Conservation (phyloP, 2,888 invertebrate genomes). For the Carpatolechia fugitivella region DNA sequence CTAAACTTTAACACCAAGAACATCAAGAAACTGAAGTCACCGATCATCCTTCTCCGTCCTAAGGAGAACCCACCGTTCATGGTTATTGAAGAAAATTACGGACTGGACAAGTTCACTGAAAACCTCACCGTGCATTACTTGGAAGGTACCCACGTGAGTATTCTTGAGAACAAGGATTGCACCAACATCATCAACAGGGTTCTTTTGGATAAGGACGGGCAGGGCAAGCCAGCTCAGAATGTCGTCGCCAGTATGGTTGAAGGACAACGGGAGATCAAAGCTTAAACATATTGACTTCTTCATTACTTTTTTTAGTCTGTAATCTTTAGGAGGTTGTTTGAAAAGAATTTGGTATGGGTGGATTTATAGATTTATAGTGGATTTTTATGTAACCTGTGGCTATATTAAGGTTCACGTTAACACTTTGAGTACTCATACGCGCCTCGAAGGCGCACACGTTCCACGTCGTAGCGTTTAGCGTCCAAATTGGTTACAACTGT, state of each 20-base stretch:
- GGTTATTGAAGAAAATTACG: constrained; percentile 82
- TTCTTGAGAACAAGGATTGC: constrained; percentile 82
- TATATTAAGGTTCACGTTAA: not conserved
- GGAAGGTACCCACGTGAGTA: constrained; percentile 86
- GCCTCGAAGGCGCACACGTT: too few relatives aligned
- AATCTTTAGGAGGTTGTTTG: not conserved
- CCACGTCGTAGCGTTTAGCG: too few relatives aligned
- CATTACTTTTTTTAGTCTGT: not conserved
- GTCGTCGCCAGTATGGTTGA: constrained; percentile 61
- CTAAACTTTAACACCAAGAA: constrained; percentile 63
- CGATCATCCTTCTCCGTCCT: constrained; percentile 82
- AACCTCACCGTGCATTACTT: constrained; percentile 80
- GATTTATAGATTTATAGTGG: not conserved
- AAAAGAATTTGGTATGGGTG: not conserved
- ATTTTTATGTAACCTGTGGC: not conserved
- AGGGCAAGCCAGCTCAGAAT: constrained; percentile 48
- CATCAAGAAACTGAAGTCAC: constrained; percentile 74
- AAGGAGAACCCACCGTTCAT: constrained; percentile 74
- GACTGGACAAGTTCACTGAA: constrained; percentile 79
- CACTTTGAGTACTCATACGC: too few relatives aligned
- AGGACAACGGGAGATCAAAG: constrained; percentile 47
- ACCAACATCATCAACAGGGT: constrained; percentile 81
- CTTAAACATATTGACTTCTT: constrained; percentile 17
- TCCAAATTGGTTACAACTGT: too few relatives aligned
- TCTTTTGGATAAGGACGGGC: constrained; percentile 40